Evolutionary conservation across 2,888 invertebrate genomes (phyloP).

Genomic region (Cyrtodaria siliqua): DNA sequence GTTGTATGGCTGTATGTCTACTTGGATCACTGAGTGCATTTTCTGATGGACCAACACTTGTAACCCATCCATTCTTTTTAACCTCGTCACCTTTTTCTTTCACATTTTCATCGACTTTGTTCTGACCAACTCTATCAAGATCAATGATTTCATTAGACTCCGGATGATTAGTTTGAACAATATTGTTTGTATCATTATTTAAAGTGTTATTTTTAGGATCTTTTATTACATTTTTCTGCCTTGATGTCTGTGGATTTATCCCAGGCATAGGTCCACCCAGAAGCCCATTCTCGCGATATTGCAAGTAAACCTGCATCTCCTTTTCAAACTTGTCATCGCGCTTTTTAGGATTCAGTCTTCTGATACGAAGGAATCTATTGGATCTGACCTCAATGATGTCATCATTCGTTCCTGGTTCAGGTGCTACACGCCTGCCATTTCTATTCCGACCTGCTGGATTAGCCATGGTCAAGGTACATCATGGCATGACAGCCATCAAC

Average conservation of each 20-base stretch:
- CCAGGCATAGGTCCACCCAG: neutral
- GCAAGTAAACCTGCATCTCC: slow-evolving; percentile 72
- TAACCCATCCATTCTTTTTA: neutral
- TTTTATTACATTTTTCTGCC: slow-evolving; percentile 5
- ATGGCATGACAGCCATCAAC: no score
- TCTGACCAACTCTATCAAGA: slow-evolving; percentile 3
- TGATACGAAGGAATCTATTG: slow-evolving; percentile 70
- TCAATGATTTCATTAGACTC: neutral
- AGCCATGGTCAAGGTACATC: neutral
- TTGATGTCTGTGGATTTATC: neutral
- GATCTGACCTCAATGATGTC: slow-evolving; percentile 73
- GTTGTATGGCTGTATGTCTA: neutral
- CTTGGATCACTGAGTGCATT: neutral
- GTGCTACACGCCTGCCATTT: slow-evolving; percentile 55
- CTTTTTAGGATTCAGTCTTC: slow-evolving; percentile 74
- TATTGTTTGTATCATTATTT: neutral
- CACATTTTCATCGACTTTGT: slow-evolving; percentile 17
- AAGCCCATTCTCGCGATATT: slow-evolving; percentile 61
- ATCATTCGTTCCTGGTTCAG: slow-evolving; percentile 50
- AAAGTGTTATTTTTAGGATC: slow-evolving; percentile 1
- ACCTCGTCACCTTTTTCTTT: neutral
- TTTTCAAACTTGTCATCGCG: slow-evolving; percentile 76
- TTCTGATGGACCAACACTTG: neutral
- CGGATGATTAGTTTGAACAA: neutral
- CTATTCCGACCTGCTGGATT: neutral